phyloP scores from a whole-genome alignment of 2,113 vertebrate species.

The Crotalus horridus region DNA sequence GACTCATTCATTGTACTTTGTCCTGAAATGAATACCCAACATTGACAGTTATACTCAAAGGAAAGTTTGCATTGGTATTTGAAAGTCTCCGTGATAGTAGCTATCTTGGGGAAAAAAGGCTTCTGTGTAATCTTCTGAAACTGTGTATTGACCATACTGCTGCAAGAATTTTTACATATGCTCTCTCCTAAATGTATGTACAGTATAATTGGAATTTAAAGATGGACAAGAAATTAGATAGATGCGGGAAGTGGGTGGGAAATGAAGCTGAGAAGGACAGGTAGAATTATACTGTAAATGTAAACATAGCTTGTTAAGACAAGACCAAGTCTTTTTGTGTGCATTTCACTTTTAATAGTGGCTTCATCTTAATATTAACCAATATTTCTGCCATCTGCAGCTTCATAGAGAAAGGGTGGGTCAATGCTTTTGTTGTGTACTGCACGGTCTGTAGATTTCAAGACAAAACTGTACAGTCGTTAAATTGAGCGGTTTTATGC shows the following conservation, averaged over 20 bases:
- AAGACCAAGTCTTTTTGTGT: conserved; percentile 70
- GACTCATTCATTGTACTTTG: conserved; percentile 37
- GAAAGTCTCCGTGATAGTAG: conserved; percentile 55
- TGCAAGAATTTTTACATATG: conserved; percentile 78
- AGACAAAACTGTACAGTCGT: conserved; percentile 61
- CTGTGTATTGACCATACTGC: conserved; percentile 76
- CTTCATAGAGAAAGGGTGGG: conserved; percentile 50
- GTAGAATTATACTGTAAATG: conserved; percentile 69
- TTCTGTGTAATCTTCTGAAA: conserved; percentile 72
- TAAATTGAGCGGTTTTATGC: conserved; percentile 65
- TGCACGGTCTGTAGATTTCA: conserved; percentile 64
- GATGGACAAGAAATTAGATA: conserved; percentile 70
- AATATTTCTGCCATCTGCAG: conserved; percentile 50
- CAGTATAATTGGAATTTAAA: conserved; percentile 80
- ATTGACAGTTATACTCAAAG: conserved; percentile 28
- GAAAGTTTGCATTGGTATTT: conserved; percentile 55
- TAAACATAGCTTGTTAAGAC: conserved; percentile 66
- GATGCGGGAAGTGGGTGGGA: conserved; percentile 52
- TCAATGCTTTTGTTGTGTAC: conserved; percentile 60
- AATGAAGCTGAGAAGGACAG: conserved; percentile 56
- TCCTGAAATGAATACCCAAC: conserved; percentile 38
- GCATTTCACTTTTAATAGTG: conserved; percentile 66
- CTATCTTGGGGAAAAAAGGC: conserved; percentile 54
- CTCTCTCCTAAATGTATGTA: conserved; percentile 84
- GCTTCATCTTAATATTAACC: conserved; percentile 59